A percentile compares a stretch with the other conserved stretches of the same genome.
phyloP scores from a whole-genome alignment of 2,888 invertebrate genomes.

The Mallateleia sp. region DNA sequence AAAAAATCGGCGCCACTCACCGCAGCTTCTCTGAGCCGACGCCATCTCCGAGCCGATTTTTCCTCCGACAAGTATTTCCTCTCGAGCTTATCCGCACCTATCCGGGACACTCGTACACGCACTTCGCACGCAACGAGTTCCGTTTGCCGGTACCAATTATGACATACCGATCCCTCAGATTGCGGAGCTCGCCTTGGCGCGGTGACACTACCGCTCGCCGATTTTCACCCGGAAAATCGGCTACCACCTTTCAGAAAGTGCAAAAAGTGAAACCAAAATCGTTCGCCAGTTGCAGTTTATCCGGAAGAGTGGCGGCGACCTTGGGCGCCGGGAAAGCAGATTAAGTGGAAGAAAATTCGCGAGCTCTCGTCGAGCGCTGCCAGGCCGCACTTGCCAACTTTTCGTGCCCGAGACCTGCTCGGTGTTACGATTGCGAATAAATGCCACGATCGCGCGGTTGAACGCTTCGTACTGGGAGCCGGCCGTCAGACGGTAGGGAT shows the following conservation, averaged over 20 bases:
- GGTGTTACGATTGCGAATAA: slow-evolving; percentile 63
- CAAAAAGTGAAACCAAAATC: too few relatives aligned
- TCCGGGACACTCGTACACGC: slow-evolving; percentile 5
- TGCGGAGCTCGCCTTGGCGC: slow-evolving; percentile 9
- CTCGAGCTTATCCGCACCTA: neutral
- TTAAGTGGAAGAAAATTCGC: slow-evolving; percentile 12
- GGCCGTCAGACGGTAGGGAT: slow-evolving; percentile 62
- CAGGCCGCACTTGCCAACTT: slow-evolving; percentile 33
- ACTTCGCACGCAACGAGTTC: slow-evolving; percentile 52
- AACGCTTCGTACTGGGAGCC: slow-evolving; percentile 50
- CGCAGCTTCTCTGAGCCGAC: slow-evolving; percentile 19
- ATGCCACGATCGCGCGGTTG: slow-evolving; percentile 61
- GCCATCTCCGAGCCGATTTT: slow-evolving; percentile 26
- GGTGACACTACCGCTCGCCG: neutral
- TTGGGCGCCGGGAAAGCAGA: neutral
- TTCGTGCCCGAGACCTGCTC: slow-evolving; percentile 60
- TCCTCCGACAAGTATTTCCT: neutral
- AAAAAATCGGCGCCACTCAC: neutral
- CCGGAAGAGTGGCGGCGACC: neutral
- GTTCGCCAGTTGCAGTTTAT: too few relatives aligned
- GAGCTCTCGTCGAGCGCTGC: neutral
- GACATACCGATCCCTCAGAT: slow-evolving; percentile 44
- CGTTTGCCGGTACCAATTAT: slow-evolving; percentile 47
- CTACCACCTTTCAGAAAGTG: too few relatives aligned
- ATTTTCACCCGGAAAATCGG: neutral